Evolutionary conservation across 2,888 invertebrate species (phyloP).

Genomic region (Epiblema foenella): DNA sequence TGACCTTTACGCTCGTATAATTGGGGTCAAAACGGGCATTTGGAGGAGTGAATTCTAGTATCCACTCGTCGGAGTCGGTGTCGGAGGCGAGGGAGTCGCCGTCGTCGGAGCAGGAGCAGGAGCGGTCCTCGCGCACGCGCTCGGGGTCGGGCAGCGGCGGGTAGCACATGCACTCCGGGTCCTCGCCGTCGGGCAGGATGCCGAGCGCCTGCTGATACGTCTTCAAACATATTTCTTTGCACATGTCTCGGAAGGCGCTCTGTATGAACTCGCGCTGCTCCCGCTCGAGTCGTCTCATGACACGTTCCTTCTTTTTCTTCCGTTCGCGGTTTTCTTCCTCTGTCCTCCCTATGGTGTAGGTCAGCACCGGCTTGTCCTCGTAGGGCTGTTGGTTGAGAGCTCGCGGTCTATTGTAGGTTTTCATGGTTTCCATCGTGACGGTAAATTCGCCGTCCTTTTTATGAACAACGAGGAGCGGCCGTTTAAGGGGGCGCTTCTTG

Average conservation of each 20-base stretch:
- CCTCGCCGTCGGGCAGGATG: constrained; percentile 69
- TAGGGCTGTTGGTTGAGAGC: constrained; percentile 73
- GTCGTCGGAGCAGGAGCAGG: constrained; percentile 76
- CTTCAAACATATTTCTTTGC: constrained; percentile 75
- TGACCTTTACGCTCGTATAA: constrained; percentile 64
- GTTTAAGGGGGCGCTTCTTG: constrained; percentile 66
- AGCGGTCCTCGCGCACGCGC: constrained; percentile 61
- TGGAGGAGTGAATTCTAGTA: constrained; percentile 80
- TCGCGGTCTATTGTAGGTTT: constrained; percentile 65
- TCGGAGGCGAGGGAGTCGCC: constrained; percentile 62
- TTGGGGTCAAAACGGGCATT: constrained; percentile 68
- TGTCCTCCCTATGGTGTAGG: constrained; percentile 75
- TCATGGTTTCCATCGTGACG: constrained; percentile 80
- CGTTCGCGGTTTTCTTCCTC: constrained; percentile 74
- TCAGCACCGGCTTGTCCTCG: constrained; percentile 73
- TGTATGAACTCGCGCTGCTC: constrained; percentile 74
- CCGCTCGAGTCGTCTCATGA: constrained; percentile 70
- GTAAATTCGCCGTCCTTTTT: constrained; percentile 77
- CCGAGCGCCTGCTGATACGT: constrained; percentile 78
- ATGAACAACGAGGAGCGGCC: constrained; percentile 71
- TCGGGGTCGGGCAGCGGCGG: constrained; percentile 63
- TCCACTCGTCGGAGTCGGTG: constrained; percentile 78
- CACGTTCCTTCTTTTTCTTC: constrained; percentile 68
- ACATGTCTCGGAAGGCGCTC: constrained; percentile 74
- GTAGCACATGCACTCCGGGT: constrained; percentile 70